phyloP scores from a whole-genome alignment of 2,113 vertebrate genomes.

The Aphyosemion australe region DNA sequence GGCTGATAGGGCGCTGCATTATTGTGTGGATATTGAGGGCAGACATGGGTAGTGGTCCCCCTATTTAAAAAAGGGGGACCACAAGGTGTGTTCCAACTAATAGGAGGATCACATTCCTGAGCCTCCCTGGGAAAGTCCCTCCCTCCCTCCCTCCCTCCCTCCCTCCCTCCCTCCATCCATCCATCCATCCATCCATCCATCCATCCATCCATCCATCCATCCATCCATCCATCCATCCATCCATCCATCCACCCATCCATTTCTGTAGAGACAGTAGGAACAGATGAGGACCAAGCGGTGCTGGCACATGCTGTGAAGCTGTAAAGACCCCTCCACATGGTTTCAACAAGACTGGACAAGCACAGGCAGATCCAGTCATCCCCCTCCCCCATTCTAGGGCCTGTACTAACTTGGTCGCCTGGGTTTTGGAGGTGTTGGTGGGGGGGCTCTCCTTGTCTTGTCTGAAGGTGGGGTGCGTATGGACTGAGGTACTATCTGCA shows the following conservation, averaged over 20 bases:
- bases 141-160: too few species aligned
- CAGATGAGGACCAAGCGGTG: constrained; percentile 53
- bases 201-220: too few species aligned
- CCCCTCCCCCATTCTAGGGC: constrained; percentile 20
- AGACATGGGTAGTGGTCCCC: too few species aligned
- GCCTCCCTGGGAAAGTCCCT: too few species aligned
- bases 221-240: too few species aligned
- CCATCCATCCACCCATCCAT: not conserved
- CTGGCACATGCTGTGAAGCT: constrained; percentile 75
- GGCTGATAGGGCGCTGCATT: too few species aligned
- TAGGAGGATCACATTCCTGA: too few species aligned
- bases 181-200: too few species aligned
- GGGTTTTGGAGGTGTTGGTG: constrained; percentile 85
- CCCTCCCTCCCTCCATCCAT: too few species aligned
- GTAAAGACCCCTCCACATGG: constrained; percentile 10
- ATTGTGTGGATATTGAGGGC: too few species aligned
- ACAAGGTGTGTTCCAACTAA: too few species aligned
- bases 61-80: too few species aligned
- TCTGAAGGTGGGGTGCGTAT: constrained; percentile 78
- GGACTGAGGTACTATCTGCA: constrained; percentile 77
- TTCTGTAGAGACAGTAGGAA: constrained; percentile 39
- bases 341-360: constrained; percentile 51
- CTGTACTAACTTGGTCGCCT: constrained; percentile 86
- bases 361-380: constrained; percentile 57
- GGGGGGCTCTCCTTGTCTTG: constrained; percentile 81